Evolutionary conservation across 2,888 invertebrate species (phyloP), one percentile per base, ranked within the genome.

Genomic region (Notodonta ziczac): DNA sequence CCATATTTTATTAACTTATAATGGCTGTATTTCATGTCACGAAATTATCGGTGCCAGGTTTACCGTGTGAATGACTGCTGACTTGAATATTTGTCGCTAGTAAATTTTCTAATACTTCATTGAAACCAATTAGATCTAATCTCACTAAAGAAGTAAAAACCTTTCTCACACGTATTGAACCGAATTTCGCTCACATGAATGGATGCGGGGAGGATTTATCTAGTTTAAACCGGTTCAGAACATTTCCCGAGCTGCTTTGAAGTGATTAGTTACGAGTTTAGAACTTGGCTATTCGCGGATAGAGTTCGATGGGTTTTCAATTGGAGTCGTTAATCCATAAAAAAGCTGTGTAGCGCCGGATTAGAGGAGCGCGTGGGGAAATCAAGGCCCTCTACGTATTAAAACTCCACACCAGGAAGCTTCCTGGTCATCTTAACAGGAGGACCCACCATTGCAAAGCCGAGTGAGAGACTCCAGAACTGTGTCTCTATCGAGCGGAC

Each of bases 141-240:
- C 6, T 24, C 48, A 1, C 5, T n/a, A 4, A n/a, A 10, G 48
- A 14, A 14, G 16, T 5, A 51, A 51, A 42, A 42, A 42, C 42
- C 8, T 9, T 58, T 55, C 57, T 59, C 1, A 57, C 51, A 59
- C 50, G 54, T 59, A 32, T 51, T 57, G 61, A 5, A 60, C 48
- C 32, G 61, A 51, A 57, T 62, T 44, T 53, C 54, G n/a, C 40
- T 5, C 56, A 60, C 64, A 60, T 62, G 61, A 71, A 69, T 51
- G 10, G 52, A 35, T 14, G 39, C 9, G 16, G 24, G 39, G 39
- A 10, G 62, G 58, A 62, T 69, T 69, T 61, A 71, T 72, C 40
- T 54, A 35, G 62, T 64, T 71, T 57, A 50, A 62, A 67, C 57
- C 54, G 52, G 46, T 59, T 62, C 58, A 67, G 68, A 72, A 48